phyloP scores from a whole-genome alignment of 1,140 invertebrate species.

The Drosophila grimshawi region DNA sequence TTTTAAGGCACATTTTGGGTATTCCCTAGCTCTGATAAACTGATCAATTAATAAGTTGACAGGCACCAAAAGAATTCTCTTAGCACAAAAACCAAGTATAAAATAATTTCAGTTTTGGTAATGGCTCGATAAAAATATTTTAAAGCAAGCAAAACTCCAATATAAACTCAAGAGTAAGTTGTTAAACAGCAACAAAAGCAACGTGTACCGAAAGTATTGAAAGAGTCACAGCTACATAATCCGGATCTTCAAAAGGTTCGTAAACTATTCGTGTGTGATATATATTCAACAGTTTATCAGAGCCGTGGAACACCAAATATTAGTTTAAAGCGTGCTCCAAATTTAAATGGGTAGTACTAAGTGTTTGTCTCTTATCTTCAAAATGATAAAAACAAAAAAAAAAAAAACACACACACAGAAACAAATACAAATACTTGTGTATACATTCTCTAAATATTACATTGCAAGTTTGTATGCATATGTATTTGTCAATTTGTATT shows the following conservation, averaged over 20 bases:
- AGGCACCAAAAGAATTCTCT: too few species aligned
- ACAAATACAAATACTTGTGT: background rate
- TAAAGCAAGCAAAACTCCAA: too few species aligned
- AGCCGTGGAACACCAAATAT: conserved; percentile 16
- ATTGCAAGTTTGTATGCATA: conserved; percentile 4
- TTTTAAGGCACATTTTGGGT: conserved; percentile 8
- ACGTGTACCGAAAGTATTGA: too few species aligned
- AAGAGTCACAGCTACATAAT: too few species aligned
- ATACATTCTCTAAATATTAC: background rate
- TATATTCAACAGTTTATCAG: background rate
- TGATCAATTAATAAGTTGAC: too few species aligned
- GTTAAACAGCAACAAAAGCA: too few species aligned
- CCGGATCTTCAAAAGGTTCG: too few species aligned
- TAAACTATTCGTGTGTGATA: background rate
- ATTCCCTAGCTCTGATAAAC: conserved; percentile 5
- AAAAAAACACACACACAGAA: background rate
- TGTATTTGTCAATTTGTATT: conserved; percentile 30
- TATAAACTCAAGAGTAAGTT: too few species aligned
- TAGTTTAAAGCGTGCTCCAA: conserved; percentile 20
- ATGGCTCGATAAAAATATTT: background rate
- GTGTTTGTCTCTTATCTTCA: background rate
- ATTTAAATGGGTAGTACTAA: background rate
- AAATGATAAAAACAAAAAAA: background rate
- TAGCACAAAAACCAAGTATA: background rate
- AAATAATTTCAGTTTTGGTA: background rate